Conservation (phyloP, 2,797 vertebrate genomes). For the Setipinna tenuifilis region DNA sequence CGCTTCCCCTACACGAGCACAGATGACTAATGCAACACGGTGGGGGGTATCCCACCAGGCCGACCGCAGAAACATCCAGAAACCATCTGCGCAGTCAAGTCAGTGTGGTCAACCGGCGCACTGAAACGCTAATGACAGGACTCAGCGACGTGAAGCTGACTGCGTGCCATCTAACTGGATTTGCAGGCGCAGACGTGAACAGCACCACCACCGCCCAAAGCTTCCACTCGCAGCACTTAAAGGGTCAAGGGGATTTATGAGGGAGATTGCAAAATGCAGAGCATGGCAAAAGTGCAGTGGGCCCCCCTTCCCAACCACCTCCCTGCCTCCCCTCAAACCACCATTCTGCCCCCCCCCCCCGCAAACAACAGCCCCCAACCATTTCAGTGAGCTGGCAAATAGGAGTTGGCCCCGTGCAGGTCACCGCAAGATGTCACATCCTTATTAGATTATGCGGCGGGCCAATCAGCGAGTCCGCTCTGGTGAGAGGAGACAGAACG, state of each 20-base stretch:
- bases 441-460: conserved; percentile 72
- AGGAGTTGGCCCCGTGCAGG: conserved; percentile 58
- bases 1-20: not conserved
- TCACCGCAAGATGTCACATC: conserved; percentile 61
- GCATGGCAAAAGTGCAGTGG: not conserved
- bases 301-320: not conserved
- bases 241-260: not conserved
- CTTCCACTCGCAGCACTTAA: not conserved
- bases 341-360: too few relatives aligned
- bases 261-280: not conserved
- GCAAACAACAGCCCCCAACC: too few relatives aligned
- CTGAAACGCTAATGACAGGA: conserved; percentile 19
- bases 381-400: not conserved
- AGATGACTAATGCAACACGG: conserved; percentile 10
- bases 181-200: not conserved
- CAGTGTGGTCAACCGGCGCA: not conserved
- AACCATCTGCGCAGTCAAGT: not conserved
- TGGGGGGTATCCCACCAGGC: conserved; percentile 2
- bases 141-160: not conserved
- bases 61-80: conserved; percentile 22
- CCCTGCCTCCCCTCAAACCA: not conserved
- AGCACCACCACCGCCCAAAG: too few relatives aligned
- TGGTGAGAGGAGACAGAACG: conserved; percentile 66
- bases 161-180: not conserved
- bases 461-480: conserved; percentile 56